phyloP scores from a whole-genome alignment of 2,113 vertebrate genomes.

The Tragulus kanchil region DNA sequence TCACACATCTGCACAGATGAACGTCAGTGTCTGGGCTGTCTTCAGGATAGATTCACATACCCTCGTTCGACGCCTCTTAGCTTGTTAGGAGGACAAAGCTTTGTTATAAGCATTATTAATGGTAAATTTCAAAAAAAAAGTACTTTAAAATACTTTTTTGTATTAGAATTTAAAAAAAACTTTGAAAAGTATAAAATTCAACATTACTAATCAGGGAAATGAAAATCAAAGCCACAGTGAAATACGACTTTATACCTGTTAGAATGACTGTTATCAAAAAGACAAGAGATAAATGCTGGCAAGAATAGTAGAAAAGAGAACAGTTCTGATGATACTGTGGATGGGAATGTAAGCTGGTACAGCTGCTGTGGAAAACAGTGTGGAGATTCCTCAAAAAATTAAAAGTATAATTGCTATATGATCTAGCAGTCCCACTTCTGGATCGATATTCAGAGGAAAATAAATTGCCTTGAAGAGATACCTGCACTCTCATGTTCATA shows the following conservation, averaged over 20 bases:
- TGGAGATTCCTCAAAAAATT: neutral
- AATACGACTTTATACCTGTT: neutral
- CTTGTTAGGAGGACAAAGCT: neutral
- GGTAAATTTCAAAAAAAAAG: too few species aligned
- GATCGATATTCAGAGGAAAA: neutral
- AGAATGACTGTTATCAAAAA: neutral
- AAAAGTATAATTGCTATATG: neutral
- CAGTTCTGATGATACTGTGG: neutral
- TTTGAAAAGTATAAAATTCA: too few species aligned
- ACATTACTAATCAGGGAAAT: neutral
- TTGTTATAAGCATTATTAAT: constrained; percentile 42
- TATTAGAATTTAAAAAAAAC: too few species aligned
- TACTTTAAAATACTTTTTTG: too few species aligned
- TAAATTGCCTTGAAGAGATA: neutral
- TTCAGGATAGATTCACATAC: neutral
- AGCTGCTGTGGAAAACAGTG: neutral
- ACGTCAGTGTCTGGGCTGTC: neutral
- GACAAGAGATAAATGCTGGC: neutral
- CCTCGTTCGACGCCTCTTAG: neutral
- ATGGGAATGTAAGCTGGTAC: neutral
- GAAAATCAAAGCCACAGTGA: neutral
- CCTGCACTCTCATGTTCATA: neutral
- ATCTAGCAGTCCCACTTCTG: neutral
- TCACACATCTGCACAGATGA: neutral
- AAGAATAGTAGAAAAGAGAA: neutral